Percentiles rank a stretch among this genome's conserved stretches.
Evolutionary conservation across 2,797 vertebrate genomes (phyloP).

Genomic region (Nasua narica): DNA sequence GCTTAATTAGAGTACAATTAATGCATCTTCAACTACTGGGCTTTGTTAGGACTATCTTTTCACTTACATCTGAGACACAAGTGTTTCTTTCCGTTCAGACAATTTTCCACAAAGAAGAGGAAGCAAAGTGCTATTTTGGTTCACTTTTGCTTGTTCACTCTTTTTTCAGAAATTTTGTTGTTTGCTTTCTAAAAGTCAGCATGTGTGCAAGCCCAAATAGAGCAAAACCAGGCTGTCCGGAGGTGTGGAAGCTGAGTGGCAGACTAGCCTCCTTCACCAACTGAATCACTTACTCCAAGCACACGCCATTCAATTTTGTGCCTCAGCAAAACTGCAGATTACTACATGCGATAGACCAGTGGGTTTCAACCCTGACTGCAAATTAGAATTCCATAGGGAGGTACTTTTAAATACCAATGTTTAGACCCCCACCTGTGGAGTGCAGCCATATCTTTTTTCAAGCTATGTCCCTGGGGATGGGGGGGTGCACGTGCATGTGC

Average conservation of each 20-base stretch:
- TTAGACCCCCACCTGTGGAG: not conserved
- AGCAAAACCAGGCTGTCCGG: not conserved
- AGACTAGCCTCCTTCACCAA: not conserved
- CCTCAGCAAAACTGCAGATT: conserved; percentile 72
- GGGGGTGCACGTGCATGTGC: not conserved
- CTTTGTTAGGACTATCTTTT: not conserved
- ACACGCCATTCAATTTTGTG: conserved; percentile 70
- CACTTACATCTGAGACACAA: not conserved
- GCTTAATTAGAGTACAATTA: conserved; percentile 15
- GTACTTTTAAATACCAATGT: conserved; percentile 51
- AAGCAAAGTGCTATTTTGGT: not conserved
- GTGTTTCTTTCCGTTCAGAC: conserved; percentile 18
- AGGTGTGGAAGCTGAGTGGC: not conserved
- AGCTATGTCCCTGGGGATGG: not conserved
- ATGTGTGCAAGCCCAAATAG: not conserved
- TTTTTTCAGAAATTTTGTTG: not conserved
- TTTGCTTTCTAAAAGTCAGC: not conserved
- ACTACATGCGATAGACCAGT: conserved; percentile 64
- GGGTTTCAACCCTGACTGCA: conserved; percentile 47
- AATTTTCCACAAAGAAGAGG: not conserved
- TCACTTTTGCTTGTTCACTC: not conserved
- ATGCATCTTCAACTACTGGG: not conserved
- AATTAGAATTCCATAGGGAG: conserved; percentile 56
- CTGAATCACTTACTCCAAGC: conserved; percentile 50
- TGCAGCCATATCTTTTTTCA: not conserved